phyloP scores from a whole-genome alignment of 1,140 invertebrate genomes.

The Spodoptera litura region DNA sequence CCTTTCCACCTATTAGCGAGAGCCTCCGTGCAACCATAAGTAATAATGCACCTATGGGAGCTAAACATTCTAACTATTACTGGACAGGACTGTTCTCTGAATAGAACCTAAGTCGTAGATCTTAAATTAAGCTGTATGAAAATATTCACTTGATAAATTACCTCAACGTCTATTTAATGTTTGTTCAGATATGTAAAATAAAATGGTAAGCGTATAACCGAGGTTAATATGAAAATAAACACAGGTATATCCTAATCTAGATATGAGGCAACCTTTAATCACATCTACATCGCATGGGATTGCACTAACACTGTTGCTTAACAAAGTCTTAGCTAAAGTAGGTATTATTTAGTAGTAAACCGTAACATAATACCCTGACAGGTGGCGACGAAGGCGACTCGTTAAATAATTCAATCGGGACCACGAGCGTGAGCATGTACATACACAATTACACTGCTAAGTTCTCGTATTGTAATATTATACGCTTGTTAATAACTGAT shows the following conservation, averaged over 20 bases:
- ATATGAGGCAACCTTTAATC: background rate
- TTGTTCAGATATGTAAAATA: no score
- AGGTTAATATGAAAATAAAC: background rate
- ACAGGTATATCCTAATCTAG: background rate
- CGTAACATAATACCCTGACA: conserved; percentile 28
- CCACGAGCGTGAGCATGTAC: conserved; percentile 2
- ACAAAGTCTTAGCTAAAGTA: conserved; percentile 4
- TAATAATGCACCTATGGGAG: background rate
- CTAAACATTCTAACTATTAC: no score
- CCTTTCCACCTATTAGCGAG: background rate
- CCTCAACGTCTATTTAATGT: no score
- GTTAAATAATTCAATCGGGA: conserved; percentile 34
- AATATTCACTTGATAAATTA: no score
- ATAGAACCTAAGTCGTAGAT: no score
- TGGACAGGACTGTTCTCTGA: no score
- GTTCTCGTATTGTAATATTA: background rate
- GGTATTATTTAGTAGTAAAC: conserved; percentile 28
- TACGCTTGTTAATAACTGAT: background rate
- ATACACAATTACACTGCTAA: conserved; percentile 7
- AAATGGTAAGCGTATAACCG: background rate
- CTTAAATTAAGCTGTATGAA: no score
- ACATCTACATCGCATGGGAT: conserved; percentile 9
- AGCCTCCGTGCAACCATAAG: background rate
- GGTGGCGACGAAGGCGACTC: conserved; percentile 19
- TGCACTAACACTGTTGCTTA: conserved; percentile 14